Percentiles rank a stretch among this genome's conserved stretches.
phyloP scores from a whole-genome alignment of 2,888 invertebrate genomes.

The Metopia argyrocephala region DNA sequence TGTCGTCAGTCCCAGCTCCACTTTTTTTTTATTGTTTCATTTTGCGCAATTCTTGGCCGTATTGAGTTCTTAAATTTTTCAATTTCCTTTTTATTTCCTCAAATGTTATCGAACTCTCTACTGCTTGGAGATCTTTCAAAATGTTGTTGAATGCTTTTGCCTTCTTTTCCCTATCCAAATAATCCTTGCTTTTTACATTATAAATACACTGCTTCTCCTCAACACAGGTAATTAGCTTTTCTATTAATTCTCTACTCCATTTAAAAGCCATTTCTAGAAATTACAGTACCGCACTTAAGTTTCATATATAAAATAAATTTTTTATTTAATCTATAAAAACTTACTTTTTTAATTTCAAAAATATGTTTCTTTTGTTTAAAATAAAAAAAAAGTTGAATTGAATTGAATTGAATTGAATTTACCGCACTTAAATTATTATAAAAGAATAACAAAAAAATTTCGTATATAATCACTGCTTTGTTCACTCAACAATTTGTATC shows the following conservation, averaged over 20 bases:
- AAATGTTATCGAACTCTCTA: background rate
- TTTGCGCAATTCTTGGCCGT: background rate
- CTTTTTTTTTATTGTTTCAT: constrained; percentile 24
- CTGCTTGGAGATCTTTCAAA: constrained; percentile 12
- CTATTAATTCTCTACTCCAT: background rate
- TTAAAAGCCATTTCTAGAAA: background rate
- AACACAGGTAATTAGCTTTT: background rate
- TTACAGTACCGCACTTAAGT: too few species aligned
- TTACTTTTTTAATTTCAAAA: too few species aligned
- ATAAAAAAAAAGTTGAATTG: too few species aligned
- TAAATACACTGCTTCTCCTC: background rate
- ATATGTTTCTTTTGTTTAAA: too few species aligned
- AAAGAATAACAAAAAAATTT: too few species aligned
- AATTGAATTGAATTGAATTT: too few species aligned
- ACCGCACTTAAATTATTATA: too few species aligned
- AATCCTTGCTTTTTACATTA: background rate
- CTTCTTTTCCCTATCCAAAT: background rate
- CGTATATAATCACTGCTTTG: too few species aligned
- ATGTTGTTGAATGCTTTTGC: constrained; percentile 24
- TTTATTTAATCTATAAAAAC: too few species aligned
- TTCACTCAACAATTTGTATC: too few species aligned
- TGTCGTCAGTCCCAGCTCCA: background rate
- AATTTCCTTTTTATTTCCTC: constrained; percentile 39
- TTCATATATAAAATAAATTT: too few species aligned
- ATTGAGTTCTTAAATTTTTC: constrained; percentile 23